phyloP scores from a whole-genome alignment of 2,888 invertebrate genomes.

The Tenthredo notha region DNA sequence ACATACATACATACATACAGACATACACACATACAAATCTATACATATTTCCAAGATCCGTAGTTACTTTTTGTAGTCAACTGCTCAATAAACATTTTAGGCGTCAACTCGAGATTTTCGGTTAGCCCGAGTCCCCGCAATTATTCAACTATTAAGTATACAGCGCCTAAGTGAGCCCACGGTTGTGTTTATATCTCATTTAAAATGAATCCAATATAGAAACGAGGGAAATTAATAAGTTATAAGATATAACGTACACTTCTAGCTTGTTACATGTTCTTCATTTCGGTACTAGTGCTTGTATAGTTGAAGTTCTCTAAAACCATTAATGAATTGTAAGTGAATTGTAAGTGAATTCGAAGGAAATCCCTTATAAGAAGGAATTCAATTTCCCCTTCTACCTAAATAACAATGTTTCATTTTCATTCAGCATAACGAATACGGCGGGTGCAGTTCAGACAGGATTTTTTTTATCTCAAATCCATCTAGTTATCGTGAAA shows the following conservation, averaged over 20 bases:
- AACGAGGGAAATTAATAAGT: background rate
- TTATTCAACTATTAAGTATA: background rate
- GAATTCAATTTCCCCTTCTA: background rate
- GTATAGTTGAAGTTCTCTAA: background rate
- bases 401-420: background rate
- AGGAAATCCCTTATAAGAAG: background rate
- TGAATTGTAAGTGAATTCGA: background rate
- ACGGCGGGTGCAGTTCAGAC: background rate
- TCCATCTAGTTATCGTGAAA: background rate
- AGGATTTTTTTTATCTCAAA: background rate
- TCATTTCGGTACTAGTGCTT: background rate
- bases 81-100: background rate
- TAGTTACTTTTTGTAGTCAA: background rate
- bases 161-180: background rate
- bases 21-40: background rate
- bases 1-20: no score
- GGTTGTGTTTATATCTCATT: background rate
- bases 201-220: background rate
- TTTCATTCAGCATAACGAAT: background rate
- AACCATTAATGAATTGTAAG: background rate
- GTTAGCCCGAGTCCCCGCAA: background rate
- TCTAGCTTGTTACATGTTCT: background rate
- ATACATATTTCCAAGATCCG: slow-evolving; percentile 9
- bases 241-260: background rate
- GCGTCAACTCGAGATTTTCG: background rate